Conservation (phyloP, 1,140 invertebrate species). For the Choristoneura fumiferana region DNA sequence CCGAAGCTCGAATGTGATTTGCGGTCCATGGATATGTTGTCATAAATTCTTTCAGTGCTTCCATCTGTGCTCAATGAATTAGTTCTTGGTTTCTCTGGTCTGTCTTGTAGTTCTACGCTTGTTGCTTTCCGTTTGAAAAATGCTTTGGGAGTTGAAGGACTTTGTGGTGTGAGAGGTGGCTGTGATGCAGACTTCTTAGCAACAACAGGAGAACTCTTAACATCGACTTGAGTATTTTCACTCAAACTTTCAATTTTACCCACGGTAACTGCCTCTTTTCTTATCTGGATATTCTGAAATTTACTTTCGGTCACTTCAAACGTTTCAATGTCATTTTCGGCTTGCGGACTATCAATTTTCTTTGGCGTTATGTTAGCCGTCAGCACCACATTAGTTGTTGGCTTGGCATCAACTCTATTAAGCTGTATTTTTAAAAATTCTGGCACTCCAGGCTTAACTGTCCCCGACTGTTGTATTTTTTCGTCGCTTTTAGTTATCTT, state of each 20-base stretch:
- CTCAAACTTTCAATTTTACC: conserved; percentile 47
- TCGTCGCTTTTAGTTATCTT: conserved; percentile 68
- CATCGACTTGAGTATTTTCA: conserved; percentile 37
- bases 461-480: conserved; percentile 55
- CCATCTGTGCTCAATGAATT: conserved; percentile 67
- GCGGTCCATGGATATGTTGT: conserved; percentile 71
- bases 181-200: conserved; percentile 30
- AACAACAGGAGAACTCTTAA: conserved; percentile 41
- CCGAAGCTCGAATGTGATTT: conserved; percentile 72
- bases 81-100: conserved; percentile 59
- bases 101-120: conserved; percentile 59
- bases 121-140: conserved; percentile 65
- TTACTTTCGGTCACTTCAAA: conserved; percentile 53
- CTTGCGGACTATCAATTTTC: conserved; percentile 60
- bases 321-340: conserved; percentile 50
- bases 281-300: conserved; percentile 27
- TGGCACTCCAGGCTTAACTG: conserved; percentile 72
- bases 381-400: conserved; percentile 80
- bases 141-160: conserved; percentile 60
- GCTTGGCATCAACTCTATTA: conserved; percentile 82
- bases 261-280: conserved; percentile 37
- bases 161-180: conserved; percentile 42
- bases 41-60: conserved; percentile 66
- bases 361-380: conserved; percentile 78
- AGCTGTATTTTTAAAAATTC: conserved; percentile 86